These are phyloP conservation scores for Aradophagus sp. DNA, from an alignment of 1,140 invertebrate genomes.

Conservation along the genomic window DNA sequence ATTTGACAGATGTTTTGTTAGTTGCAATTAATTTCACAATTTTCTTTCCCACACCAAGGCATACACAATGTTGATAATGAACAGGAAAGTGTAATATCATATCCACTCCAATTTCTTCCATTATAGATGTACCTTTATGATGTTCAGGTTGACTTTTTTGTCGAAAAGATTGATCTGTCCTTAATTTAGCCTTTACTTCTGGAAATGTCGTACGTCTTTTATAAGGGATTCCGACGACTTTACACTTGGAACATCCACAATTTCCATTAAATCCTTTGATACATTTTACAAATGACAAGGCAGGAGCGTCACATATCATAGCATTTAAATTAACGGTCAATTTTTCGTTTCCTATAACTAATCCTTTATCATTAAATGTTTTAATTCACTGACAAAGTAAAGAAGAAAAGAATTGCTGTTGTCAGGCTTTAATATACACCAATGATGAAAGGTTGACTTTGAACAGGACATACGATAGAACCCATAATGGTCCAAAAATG, in stretches of 20 bases:
- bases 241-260: conserved; percentile 8
- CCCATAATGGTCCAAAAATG: conserved; percentile 5
- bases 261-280: conserved; percentile 6
- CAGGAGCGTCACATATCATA: conserved; percentile 8
- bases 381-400: conserved; percentile 3
- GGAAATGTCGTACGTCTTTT: conserved; percentile 1
- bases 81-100: conserved; percentile 12
- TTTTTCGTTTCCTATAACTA: background rate
- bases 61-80: conserved; percentile 1
- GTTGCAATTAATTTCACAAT: conserved; percentile 1
- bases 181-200: background rate
- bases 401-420: background rate
- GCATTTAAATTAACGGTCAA: background rate
- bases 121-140: background rate
- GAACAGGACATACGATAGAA: background rate
- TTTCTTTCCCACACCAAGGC: conserved; percentile 6
- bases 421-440: conserved; percentile 4
- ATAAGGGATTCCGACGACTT: background rate
- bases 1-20: background rate
- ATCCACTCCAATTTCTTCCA: background rate
- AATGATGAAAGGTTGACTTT: background rate
- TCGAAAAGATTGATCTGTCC: conserved; percentile 1
- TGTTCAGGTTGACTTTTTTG: background rate
- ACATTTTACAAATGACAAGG: conserved; percentile 1
- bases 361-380: background rate